These are phyloP conservation scores for Pampus argenteus DNA, from an alignment of 2,797 vertebrate genomes.

Conservation along the genomic window DNA sequence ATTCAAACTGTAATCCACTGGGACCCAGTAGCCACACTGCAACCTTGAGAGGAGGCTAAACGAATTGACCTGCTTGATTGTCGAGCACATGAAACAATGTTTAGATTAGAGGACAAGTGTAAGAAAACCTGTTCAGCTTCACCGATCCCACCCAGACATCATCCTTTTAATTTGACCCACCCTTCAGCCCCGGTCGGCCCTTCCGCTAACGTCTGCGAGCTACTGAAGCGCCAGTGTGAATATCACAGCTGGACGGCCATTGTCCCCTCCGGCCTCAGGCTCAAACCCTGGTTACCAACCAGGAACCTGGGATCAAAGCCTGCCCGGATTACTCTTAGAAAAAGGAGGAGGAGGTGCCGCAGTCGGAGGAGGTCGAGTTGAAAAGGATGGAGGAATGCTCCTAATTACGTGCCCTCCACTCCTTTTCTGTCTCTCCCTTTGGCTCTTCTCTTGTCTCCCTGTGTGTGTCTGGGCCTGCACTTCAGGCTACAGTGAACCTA, in stretches of 20 bases:
- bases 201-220: slow-evolving; percentile 67
- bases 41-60: slow-evolving; percentile 35
- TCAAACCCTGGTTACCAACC: slow-evolving; percentile 79
- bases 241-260: slow-evolving; percentile 85
- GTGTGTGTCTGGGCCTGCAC: slow-evolving; percentile 70
- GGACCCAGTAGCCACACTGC: background rate
- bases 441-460: slow-evolving; percentile 61
- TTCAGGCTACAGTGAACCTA: slow-evolving; percentile 84
- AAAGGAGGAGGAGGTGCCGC: slow-evolving; percentile 75
- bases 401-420: slow-evolving; percentile 85
- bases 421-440: slow-evolving; percentile 63
- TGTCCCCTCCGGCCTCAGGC: slow-evolving; percentile 74
- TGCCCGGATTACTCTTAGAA: slow-evolving; percentile 79
- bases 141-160: slow-evolving; percentile 69
- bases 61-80: slow-evolving; percentile 46
- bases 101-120: slow-evolving; percentile 42
- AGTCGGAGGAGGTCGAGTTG: slow-evolving; percentile 71
- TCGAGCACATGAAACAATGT: slow-evolving; percentile 52
- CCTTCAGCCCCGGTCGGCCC: slow-evolving; percentile 57
- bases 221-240: slow-evolving; percentile 75
- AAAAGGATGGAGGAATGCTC: slow-evolving; percentile 87
- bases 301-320: slow-evolving; percentile 86
- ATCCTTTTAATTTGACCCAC: slow-evolving; percentile 76
- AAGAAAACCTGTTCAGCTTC: slow-evolving; percentile 68
- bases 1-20: background rate